Base-by-base conservation (phyloP, 2,888 invertebrate species). In the Rhimphoctona megacephalus region DNA sequence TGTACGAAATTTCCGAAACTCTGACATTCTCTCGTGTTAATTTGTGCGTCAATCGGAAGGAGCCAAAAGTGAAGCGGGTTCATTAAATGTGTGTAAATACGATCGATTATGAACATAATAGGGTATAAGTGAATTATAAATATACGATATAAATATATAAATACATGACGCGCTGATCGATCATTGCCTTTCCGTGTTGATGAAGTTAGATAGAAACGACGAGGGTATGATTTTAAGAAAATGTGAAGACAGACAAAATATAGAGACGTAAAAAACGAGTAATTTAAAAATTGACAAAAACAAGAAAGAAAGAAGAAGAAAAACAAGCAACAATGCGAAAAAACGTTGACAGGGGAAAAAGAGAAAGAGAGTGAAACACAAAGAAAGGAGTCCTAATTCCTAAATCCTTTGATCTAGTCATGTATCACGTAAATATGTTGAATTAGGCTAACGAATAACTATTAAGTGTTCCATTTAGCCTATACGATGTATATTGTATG, bases 391-490 rank as follows among this genome's bases (percentile, higher is more conserved):
- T 85, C 77, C 77, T 66, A 90, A 86, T 86, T 84, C 70, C 79
- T 64, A 90, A 43, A 36, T 87, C 86, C 83, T 90, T 89, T 90
- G 88, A 89, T 89, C 89, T 89, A 89, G 89, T 89, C 89, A 85
- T 77, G 74, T 79, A 82, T 87, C 86, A 89, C 91, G 89, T 91
- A 92, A 89, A 79, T 69, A 79, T 89, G 90, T 90, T 90, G 90
- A 91, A 90, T 89, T 92, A 92, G 93, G 91, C 90, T 92, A 92
- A 92, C 90, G 78, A 82, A 90, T 92, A 92, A 89, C 88, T 90
- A 89, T 89, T 92, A 92, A 92, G 92, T 92, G 92, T 92, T 92
- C 91, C 92, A 91, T 92, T 91, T 92, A 92, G 92, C 90, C 91
- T 92, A 89, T 87, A 92, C 89, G 90, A 92, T 92, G 92, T 92